Conservation (phyloP, 2,113 vertebrate species). For the Spermophilus dauricus region DNA sequence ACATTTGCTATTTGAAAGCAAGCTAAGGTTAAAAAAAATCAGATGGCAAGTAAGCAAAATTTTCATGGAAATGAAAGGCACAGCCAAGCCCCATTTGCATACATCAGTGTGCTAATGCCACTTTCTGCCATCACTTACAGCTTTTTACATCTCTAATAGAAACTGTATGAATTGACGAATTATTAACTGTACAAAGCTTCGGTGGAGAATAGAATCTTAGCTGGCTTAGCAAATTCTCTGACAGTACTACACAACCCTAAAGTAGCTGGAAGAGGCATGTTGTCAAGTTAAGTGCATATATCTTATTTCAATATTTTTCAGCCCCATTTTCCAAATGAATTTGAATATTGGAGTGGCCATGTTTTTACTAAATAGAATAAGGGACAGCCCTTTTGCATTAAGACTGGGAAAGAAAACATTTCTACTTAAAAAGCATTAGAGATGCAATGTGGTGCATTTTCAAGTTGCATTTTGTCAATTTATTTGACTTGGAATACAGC, state of each 20-base stretch:
- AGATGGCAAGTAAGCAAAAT: background rate
- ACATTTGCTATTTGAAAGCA: background rate
- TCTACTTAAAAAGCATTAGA: slow-evolving; percentile 14
- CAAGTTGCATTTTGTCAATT: slow-evolving; percentile 51
- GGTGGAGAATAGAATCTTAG: background rate
- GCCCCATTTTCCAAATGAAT: slow-evolving; percentile 36
- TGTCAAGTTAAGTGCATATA: background rate
- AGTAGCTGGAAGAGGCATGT: background rate
- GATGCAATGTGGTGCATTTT: background rate
- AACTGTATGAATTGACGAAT: background rate
- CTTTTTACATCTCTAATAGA: background rate
- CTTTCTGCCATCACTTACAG: background rate
- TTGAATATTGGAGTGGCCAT: background rate
- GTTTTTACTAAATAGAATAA: background rate
- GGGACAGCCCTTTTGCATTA: background rate
- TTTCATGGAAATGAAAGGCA: background rate
- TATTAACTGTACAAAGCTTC: background rate
- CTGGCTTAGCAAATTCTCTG: background rate
- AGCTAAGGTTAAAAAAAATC: background rate
- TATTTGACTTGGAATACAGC: background rate
- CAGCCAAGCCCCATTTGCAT: background rate
- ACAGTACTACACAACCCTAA: background rate
- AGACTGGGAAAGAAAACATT: background rate
- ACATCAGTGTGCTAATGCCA: background rate
- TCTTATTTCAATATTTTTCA: slow-evolving; percentile 58